Percentiles rank a stretch among this genome's conserved stretches.
phyloP scores from a whole-genome alignment of 2,888 invertebrate genomes.

The Drepanosiphum platanoidis region DNA sequence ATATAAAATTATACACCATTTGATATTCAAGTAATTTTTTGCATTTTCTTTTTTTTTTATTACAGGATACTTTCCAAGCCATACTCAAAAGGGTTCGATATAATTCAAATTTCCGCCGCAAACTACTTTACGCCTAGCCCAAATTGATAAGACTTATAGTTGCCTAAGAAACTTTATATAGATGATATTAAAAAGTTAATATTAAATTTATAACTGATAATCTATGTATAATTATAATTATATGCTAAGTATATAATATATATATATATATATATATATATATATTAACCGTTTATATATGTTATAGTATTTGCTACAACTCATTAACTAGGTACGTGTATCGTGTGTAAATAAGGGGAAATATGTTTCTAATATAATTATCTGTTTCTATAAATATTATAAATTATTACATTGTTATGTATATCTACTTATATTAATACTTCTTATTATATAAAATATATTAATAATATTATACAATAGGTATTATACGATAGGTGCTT shows the following conservation, averaged over 20 bases:
- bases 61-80: constrained; percentile 34
- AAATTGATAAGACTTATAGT: constrained; percentile 60
- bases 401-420: neutral
- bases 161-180: constrained; percentile 43
- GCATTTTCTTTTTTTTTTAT: constrained; percentile 16
- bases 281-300: too few relatives aligned
- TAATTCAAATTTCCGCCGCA: constrained; percentile 53
- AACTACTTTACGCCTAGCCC: constrained; percentile 60
- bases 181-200: neutral
- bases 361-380: neutral
- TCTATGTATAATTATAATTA: neutral
- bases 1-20: too few relatives aligned
- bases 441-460: neutral
- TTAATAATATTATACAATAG: neutral
- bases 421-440: neutral
- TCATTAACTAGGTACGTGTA: neutral
- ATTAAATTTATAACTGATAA: neutral
- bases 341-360: neutral
- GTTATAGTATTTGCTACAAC: neutral
- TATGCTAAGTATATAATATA: neutral
- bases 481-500: constrained; percentile 2
- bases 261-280: too few relatives aligned
- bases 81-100: neutral
- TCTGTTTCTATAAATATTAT: neutral
- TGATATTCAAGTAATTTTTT: neutral